Evolutionary conservation across 2,888 invertebrate species (phyloP).

Genomic region (Apamea anceps): DNA sequence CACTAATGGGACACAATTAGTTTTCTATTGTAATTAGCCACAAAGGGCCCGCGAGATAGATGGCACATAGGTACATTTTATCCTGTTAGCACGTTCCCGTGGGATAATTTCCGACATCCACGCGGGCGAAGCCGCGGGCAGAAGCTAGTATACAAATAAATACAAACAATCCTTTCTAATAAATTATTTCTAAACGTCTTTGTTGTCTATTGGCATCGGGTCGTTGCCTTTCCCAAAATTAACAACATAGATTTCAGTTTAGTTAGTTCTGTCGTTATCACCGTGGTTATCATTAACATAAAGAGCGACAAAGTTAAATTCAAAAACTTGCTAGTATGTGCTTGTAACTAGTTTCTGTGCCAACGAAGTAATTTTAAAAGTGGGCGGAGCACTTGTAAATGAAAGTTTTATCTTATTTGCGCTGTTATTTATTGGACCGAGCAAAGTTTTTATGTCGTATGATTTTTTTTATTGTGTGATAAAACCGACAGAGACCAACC

Average conservation of each 20-base stretch:
- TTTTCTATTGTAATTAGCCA: no score
- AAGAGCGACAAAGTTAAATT: constrained; percentile 52
- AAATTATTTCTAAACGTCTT: constrained; percentile 3
- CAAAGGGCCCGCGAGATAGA: no score
- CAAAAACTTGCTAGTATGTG: constrained; percentile 47
- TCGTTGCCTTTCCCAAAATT: constrained; percentile 31
- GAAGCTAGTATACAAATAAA: background rate
- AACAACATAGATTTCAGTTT: constrained; percentile 12
- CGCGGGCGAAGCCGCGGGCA: no score
- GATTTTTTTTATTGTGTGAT: background rate
- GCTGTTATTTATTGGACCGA: constrained; percentile 3
- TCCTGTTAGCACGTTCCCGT: no score
- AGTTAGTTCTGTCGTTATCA: constrained; percentile 26
- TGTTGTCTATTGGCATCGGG: background rate
- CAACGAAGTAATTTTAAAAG: constrained; percentile 48
- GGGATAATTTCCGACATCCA: no score
- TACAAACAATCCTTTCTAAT: background rate
- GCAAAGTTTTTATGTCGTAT: background rate
- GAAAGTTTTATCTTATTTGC: constrained; percentile 45
- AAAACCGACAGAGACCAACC: background rate
- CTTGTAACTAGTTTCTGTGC: constrained; percentile 16
- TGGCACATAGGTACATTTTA: no score
- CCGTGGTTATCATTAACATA: constrained; percentile 9
- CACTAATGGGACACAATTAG: no score
- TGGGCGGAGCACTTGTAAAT: constrained; percentile 23